Evolutionary conservation across 1,140 invertebrate genomes (phyloP).

Genomic region (Magallana ariakensis): DNA sequence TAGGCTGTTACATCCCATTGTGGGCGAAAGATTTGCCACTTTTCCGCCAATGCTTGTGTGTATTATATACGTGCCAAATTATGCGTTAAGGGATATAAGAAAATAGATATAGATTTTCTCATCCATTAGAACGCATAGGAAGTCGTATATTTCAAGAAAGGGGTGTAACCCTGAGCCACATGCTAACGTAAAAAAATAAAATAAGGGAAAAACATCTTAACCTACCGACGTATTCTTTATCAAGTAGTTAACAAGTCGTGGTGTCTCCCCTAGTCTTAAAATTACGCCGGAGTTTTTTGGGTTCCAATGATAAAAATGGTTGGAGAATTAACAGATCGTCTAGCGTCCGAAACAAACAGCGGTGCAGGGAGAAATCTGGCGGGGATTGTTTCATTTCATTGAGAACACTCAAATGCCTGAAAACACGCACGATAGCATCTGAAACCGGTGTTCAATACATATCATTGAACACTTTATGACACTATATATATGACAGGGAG

Average conservation of each 20-base stretch:
- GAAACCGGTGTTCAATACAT: slow-evolving; percentile 16
- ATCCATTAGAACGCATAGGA: slow-evolving; percentile 28
- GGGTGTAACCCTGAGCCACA: slow-evolving; percentile 21
- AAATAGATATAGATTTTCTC: slow-evolving; percentile 39
- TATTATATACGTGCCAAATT: slow-evolving; percentile 25
- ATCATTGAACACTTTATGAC: slow-evolving; percentile 28
- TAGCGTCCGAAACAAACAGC: slow-evolving; percentile 18
- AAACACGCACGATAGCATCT: background rate
- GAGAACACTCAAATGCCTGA: slow-evolving; percentile 2
- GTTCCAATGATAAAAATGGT: slow-evolving; percentile 32
- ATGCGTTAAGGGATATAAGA: slow-evolving; percentile 30
- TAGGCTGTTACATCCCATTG: slow-evolving; percentile 24
- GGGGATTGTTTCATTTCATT: slow-evolving; percentile 29
- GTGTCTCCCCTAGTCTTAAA: slow-evolving; percentile 2
- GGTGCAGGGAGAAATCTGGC: slow-evolving; percentile 11
- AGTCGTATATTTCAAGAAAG: slow-evolving; percentile 31
- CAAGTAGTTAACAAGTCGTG: slow-evolving; percentile 30
- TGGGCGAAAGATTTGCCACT: slow-evolving; percentile 37
- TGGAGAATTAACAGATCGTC: slow-evolving; percentile 20
- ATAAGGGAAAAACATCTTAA: slow-evolving; percentile 29
- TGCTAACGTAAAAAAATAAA: slow-evolving; percentile 37
- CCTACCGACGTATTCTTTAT: slow-evolving; percentile 6
- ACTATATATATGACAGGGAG: background rate
- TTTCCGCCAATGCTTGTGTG: slow-evolving; percentile 22
- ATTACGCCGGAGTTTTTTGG: slow-evolving; percentile 23